Evolutionary conservation across 2,797 vertebrate genomes (phyloP).

Genomic region (Macrochelys suwanniensis): DNA sequence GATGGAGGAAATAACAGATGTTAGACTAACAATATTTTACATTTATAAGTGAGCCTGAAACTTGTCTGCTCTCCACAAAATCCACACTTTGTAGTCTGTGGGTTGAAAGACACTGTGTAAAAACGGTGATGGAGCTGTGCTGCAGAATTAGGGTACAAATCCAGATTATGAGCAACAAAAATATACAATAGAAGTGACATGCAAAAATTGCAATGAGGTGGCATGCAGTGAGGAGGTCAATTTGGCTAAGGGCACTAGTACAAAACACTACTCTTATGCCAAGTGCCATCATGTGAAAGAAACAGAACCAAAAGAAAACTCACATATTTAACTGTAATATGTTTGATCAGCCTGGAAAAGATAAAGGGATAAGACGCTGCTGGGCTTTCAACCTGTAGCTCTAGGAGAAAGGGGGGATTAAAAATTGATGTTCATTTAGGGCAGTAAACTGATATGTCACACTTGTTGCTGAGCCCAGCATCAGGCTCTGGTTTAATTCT

Average conservation of each 20-base stretch:
- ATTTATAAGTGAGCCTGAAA: neutral
- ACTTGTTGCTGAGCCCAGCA: neutral
- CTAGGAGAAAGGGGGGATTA: neutral
- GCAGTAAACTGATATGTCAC: neutral
- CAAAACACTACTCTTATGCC: neutral
- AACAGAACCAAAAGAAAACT: neutral
- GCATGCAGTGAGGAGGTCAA: no score
- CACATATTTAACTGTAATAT: neutral
- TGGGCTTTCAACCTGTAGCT: neutral
- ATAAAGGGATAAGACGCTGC: neutral
- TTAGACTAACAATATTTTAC: neutral
- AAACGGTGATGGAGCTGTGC: neutral
- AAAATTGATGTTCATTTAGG: neutral
- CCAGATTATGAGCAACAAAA: neutral
- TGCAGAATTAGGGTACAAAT: neutral
- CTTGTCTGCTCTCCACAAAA: accelerated
- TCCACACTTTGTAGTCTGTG: neutral
- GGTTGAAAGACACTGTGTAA: neutral
- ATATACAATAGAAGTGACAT: accelerated
- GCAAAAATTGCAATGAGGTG: neutral
- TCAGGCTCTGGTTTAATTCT: neutral
- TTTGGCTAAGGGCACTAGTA: neutral
- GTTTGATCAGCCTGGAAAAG: neutral
- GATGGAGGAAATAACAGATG: neutral
- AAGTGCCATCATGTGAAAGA: neutral